Percentiles rank a stretch among this genome's conserved stretches.
Conservation (phyloP, 2,797 vertebrate species). For the Schizopygopsis pylzovi region DNA sequence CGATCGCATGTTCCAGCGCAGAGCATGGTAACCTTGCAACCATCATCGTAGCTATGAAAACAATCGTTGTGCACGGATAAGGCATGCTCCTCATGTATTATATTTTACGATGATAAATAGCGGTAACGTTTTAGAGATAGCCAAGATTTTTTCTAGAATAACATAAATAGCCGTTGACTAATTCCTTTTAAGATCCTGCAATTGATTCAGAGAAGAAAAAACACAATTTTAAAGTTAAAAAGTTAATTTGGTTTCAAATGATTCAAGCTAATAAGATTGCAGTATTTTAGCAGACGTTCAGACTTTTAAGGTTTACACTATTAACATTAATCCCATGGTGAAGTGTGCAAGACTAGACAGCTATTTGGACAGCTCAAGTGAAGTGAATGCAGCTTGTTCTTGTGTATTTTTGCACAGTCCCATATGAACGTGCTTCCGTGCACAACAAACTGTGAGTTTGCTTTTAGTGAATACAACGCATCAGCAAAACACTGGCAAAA, state of each 20-base stretch:
- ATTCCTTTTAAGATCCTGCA: conserved; percentile 53
- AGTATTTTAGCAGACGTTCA: conserved; percentile 54
- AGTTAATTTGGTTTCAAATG: conserved; percentile 47
- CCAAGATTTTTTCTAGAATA: conserved; percentile 56
- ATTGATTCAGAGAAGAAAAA: background rate
- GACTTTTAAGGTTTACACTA: conserved; percentile 53
- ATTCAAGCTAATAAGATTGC: conserved; percentile 63
- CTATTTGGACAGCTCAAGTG: conserved; percentile 44
- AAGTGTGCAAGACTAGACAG: conserved; percentile 45
- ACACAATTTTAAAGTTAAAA: background rate
- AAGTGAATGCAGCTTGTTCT: conserved; percentile 47
- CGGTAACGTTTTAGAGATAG: conserved; percentile 57
- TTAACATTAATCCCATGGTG: conserved; percentile 47
- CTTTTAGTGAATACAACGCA: conserved; percentile 36
- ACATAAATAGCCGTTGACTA: conserved; percentile 53
- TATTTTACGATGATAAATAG: conserved; percentile 66
- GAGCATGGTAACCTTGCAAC: conserved; percentile 66
- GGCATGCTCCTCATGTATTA: conserved; percentile 73
- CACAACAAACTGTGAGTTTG: conserved; percentile 45
- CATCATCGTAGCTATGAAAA: conserved; percentile 62
- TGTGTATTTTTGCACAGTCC: conserved; percentile 55
- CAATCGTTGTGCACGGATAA: conserved; percentile 65
- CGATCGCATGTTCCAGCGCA: conserved; percentile 67
- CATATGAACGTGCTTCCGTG: conserved; percentile 32
- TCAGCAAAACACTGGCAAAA: conserved; percentile 46